Conservation (phyloP, 2,113 vertebrate genomes). For the Puntigrus tetrazona region DNA sequence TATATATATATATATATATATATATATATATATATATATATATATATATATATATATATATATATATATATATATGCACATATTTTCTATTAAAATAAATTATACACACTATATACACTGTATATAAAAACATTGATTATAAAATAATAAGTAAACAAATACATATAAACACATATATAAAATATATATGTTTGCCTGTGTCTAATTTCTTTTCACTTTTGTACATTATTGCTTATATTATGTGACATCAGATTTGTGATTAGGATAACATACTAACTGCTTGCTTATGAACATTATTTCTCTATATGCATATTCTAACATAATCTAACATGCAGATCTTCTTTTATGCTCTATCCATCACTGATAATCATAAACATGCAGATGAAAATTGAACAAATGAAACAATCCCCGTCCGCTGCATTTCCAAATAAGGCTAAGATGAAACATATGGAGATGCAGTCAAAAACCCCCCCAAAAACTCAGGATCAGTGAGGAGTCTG, state of each 20-base stretch:
- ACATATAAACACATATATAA: no score
- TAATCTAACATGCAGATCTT: neutral
- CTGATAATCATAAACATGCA: neutral
- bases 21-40: no score
- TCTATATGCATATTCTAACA: neutral
- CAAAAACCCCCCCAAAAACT: constrained; percentile 3
- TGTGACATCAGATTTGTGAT: neutral
- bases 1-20: no score
- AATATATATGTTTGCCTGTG: no score
- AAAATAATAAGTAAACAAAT: no score
- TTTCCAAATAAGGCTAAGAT: constrained; percentile 61
- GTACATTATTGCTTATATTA: neutral
- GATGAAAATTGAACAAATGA: constrained; percentile 10
- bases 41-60: no score
- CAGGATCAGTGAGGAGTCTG: constrained; percentile 29
- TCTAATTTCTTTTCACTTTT: neutral
- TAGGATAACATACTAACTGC: neutral
- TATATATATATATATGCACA: no score
- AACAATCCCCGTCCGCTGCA: constrained; percentile 37
- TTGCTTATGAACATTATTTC: neutral
- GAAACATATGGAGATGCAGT: constrained; percentile 52
- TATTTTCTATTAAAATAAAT: no score
- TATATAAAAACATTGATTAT: no score
- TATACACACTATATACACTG: no score
- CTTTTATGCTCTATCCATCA: constrained; percentile 12